Evolutionary conservation across 2,888 invertebrate species (phyloP).

Genomic region (Reticulitermes lucifugus): DNA sequence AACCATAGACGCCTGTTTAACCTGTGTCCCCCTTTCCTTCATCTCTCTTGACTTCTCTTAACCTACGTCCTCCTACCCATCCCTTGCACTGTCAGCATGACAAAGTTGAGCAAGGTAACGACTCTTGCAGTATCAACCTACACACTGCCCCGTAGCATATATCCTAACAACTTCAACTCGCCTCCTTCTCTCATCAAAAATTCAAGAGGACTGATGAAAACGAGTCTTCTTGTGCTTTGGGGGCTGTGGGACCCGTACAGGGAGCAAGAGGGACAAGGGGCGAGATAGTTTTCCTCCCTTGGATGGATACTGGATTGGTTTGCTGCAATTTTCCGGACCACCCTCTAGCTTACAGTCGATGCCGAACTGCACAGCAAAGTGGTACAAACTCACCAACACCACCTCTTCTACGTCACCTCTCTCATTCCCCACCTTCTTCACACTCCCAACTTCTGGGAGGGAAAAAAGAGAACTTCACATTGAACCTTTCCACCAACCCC

Average conservation of each 20-base stretch:
- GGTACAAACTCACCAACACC: constrained; percentile 21
- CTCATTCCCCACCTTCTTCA: background rate
- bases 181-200: constrained; percentile 54
- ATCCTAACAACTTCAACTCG: constrained; percentile 51
- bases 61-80: background rate
- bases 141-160: constrained; percentile 28
- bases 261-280: background rate
- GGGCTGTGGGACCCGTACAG: constrained; percentile 39
- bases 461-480: constrained; percentile 1
- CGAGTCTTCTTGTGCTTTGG: constrained; percentile 53
- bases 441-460: background rate
- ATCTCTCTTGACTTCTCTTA: constrained; percentile 21
- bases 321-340: constrained; percentile 52
- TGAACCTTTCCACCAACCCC: constrained; percentile 27
- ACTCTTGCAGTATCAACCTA: constrained; percentile 24
- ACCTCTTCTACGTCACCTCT: background rate
- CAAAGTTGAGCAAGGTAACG: constrained; percentile 43
- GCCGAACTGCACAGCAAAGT: background rate
- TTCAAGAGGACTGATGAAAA: constrained; percentile 56
- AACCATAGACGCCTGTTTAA: constrained; percentile 7
- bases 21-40: background rate
- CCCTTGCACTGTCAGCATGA: constrained; percentile 13
- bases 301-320: constrained; percentile 54
- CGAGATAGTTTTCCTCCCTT: constrained; percentile 36
- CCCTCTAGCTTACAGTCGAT: background rate